A percentile compares a stretch with the other conserved stretches of the same genome.
These are phyloP conservation scores for Drosophila melanica DNA, from an alignment of 1,140 invertebrate genomes.

Conservation along the genomic window DNA sequence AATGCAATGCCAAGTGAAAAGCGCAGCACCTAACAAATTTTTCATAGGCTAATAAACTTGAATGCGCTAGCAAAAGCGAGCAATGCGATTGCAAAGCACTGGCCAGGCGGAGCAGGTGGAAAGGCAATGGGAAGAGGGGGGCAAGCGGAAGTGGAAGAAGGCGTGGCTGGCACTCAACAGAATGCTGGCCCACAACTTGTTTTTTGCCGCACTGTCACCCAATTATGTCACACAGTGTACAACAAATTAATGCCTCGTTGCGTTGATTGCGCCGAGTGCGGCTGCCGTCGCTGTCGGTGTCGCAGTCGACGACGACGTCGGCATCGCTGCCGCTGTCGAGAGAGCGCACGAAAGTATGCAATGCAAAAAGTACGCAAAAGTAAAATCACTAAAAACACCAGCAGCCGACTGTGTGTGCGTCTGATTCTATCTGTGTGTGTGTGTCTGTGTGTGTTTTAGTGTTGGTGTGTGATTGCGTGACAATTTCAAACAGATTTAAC, in stretches of 20 bases:
- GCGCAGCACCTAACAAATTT: slow-evolving; percentile 77
- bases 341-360: slow-evolving; percentile 74
- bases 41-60: slow-evolving; percentile 83
- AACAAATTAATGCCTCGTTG: slow-evolving; percentile 83
- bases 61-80: slow-evolving; percentile 60
- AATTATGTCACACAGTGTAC: slow-evolving; percentile 82
- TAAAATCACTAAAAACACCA: slow-evolving; percentile 80
- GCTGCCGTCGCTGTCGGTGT: slow-evolving; percentile 32
- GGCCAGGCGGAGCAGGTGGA: slow-evolving; percentile 9
- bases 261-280: slow-evolving; percentile 76
- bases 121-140: not conserved
- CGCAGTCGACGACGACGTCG: slow-evolving; percentile 1
- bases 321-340: slow-evolving; percentile 38
- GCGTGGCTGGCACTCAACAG: slow-evolving; percentile 26
- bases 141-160: not conserved
- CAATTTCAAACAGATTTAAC: slow-evolving; percentile 83
- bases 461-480: slow-evolving; percentile 73
- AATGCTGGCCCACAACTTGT: slow-evolving; percentile 65
- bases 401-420: slow-evolving; percentile 31
- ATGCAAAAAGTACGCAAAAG: slow-evolving; percentile 63
- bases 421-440: not conserved
- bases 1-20: slow-evolving; percentile 75
- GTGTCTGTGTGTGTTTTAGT: slow-evolving; percentile 35
- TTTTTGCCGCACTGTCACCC: slow-evolving; percentile 81
- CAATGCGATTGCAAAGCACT: slow-evolving; percentile 33